Evolutionary conservation across 2,888 invertebrate genomes (phyloP).

Genomic region (Nebria brevicollis): DNA sequence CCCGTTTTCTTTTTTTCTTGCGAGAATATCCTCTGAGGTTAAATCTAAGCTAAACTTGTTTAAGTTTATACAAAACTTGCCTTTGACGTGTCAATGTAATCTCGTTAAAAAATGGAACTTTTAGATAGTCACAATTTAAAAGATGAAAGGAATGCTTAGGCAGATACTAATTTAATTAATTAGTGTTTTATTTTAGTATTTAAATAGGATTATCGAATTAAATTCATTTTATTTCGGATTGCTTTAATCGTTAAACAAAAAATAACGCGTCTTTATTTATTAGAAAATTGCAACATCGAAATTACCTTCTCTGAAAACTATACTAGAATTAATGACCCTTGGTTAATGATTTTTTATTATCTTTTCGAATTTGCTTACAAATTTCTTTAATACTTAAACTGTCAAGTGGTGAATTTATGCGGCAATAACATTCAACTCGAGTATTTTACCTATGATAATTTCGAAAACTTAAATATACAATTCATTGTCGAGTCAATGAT

Average conservation of each 20-base stretch:
- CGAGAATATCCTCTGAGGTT: background rate
- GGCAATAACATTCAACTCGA: background rate
- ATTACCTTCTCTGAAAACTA: background rate
- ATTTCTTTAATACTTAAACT: background rate
- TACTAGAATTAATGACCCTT: background rate
- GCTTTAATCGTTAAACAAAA: too few species aligned
- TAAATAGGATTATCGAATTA: conserved; percentile 3
- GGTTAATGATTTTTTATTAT: background rate
- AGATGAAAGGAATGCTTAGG: conserved; percentile 6
- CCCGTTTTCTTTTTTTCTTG: background rate
- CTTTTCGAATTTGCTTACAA: background rate
- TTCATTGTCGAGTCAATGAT: background rate
- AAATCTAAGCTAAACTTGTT: conserved; percentile 7
- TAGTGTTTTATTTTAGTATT: background rate
- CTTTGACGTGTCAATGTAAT: background rate
- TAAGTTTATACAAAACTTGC: conserved; percentile 7
- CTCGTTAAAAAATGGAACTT: conserved; percentile 10
- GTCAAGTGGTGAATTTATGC: background rate
- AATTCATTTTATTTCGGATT: background rate
- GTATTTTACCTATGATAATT: background rate
- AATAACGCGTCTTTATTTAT: background rate
- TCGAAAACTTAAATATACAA: background rate
- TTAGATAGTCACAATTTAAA: background rate
- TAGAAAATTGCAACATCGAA: background rate
- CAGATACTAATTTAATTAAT: background rate